Evolutionary conservation across 2,888 invertebrate species (phyloP).

Genomic region (Napeogenes sylphis): DNA sequence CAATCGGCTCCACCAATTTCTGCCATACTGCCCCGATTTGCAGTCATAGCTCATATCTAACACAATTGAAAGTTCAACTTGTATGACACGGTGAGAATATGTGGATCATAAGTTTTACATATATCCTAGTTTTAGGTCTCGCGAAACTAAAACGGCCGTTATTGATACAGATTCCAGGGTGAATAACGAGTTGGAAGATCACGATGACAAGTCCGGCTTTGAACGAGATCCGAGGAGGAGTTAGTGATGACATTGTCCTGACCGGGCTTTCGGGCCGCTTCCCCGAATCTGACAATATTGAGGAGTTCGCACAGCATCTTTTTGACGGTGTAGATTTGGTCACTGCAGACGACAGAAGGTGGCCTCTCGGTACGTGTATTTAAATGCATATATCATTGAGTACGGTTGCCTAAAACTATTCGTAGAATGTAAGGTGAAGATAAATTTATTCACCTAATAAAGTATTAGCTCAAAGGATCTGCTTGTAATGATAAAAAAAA

Average conservation of each 20-base stretch:
- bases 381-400: not conserved
- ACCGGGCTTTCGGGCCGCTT: constrained; percentile 91
- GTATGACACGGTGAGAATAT: constrained; percentile 5
- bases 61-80: not conserved
- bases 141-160: constrained; percentile 26
- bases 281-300: constrained; percentile 93
- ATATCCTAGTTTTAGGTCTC: constrained; percentile 28
- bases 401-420: not conserved
- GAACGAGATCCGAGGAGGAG: constrained; percentile 49
- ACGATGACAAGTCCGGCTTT: constrained; percentile 61
- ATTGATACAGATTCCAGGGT: constrained; percentile 45
- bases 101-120: not conserved
- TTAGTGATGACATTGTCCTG: constrained; percentile 85
- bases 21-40: constrained; percentile 12
- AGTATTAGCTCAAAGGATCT: too few relatives aligned
- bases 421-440: too few relatives aligned
- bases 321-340: constrained; percentile 95
- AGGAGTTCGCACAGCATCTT: constrained; percentile 94
- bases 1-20: constrained; percentile 26
- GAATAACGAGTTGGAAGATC: constrained; percentile 5
- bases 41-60: not conserved
- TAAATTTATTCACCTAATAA: too few relatives aligned
- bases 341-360: constrained; percentile 93
- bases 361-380: constrained; percentile 80
- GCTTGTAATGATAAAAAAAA: not conserved